Base-by-base conservation (phyloP, 1,140 invertebrate genomes). In the Mizuhopecten yessoensis region DNA sequence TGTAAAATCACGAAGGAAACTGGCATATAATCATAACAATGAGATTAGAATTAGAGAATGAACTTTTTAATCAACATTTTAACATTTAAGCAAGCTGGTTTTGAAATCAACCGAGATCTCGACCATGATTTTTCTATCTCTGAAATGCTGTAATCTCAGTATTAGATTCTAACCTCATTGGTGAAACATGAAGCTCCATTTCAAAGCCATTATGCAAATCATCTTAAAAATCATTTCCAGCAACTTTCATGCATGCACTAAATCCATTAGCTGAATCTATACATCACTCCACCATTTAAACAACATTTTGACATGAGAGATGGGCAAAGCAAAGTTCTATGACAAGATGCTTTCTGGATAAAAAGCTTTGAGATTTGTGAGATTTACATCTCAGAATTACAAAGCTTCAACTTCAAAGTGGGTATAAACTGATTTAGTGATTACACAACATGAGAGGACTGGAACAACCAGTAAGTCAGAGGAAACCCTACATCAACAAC, bases 281-380 rank as follows among this genome's bases (percentile, higher is more conserved):
- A 75, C 23, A 75, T 29, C 57, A 75, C 57, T 75, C 23, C 57
- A 75, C n/a, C 57, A 29, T 45, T 29, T n/a, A 75, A 75, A 75
- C 23, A 75, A 29, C 57, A 29, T 75, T 75, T 75, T 75, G 57
- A 75, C n/a, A 75, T 75, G 9, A 75, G 11, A 29, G 11, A n/a
- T 75, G n/a, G 57, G 57, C 57, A 75, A n/a, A 75, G 23, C n/a
- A 75, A 75, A 75, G 57, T 75, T 75, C 23, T 29, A 45, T 45
- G 17, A 75, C 57, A 75, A 75, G 57, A 75, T 75, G 0, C 57
- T 75, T 75, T 11, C n/a, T 29, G 57, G 57, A 75, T 75, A 75
- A n/a, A n/a, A 75, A 75, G 57, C 57, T 29, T 75, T 29, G 29
- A 75, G 29, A 75, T 3, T 75, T 29, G 3, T 29, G n/a, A 13